phyloP scores from a whole-genome alignment of 35 echinoderm and acorn worm genomes.

The Eucidaris tribuloides region DNA sequence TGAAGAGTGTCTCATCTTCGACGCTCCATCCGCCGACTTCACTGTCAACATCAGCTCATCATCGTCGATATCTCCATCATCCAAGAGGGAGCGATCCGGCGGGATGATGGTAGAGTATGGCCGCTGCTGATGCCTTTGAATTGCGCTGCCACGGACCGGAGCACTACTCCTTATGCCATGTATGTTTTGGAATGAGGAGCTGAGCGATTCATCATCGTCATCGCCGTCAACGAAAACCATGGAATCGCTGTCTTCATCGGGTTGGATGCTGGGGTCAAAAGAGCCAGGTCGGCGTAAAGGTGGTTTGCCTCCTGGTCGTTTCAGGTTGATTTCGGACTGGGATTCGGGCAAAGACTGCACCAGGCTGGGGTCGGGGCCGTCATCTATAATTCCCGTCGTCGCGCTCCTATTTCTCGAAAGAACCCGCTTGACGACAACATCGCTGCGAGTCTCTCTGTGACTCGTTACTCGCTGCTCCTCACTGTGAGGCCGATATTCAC shows the following conservation, averaged over 20 bases:
- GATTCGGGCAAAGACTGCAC: neutral
- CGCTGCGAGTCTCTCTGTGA: too few relatives aligned
- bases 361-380: conserved; percentile 12
- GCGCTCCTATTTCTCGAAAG: conserved; percentile 26
- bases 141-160: conserved; percentile 34
- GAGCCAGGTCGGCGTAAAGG: conserved; percentile 40
- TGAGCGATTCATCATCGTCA: conserved; percentile 50
- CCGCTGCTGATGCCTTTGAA: conserved; percentile 28
- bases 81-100: conserved; percentile 45
- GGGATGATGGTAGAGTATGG: conserved; percentile 73
- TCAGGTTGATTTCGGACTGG: conserved; percentile 19
- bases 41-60: neutral
- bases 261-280: conserved; percentile 47
- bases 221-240: conserved; percentile 81
- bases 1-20: conserved; percentile 45
- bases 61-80: conserved; percentile 32
- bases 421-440: conserved; percentile 1
- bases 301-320: neutral
- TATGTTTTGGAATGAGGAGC: conserved; percentile 66
- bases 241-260: conserved; percentile 64
- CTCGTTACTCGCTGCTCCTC: too few relatives aligned
- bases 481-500: too few relatives aligned
- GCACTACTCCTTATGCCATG: conserved; percentile 75
- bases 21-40: conserved; percentile 3
- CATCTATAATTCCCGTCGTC: conserved; percentile 5